Base-by-base conservation (phyloP, 1,140 invertebrate species). In the Drosophila suzukii region DNA sequence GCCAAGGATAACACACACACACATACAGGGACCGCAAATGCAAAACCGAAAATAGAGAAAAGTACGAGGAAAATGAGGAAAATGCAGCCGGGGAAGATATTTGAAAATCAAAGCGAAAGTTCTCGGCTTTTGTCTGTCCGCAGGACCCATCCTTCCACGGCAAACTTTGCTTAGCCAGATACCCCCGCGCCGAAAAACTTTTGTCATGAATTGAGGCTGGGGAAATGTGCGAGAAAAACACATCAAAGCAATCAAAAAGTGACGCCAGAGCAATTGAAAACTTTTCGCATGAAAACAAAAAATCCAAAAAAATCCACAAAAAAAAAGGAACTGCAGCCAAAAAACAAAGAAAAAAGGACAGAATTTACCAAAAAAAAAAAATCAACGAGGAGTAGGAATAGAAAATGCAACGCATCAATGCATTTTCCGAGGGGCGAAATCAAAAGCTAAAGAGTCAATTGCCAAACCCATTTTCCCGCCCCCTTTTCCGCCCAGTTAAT, bases 191-290 rank as follows among this genome's bases (percentile, higher is more conserved):
- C 80, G 68, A 83, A 84, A 89, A 89, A 89, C 84, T 89, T 88
- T 88, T 89, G 83, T 83, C 83, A 88, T 88, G 83, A 88, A 88
- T 88, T 83, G 84, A 88, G 83, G 84, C 76, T 88, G 67, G 84
- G 84, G 84, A 89, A 88, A 88, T 88, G 84, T 89, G 83, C 74
- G 83, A 90, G 83, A 82, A 90, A 90, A 91, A 85, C 83, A 78
- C 70, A 88, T 84, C 88, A 88, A 84, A 90, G 88, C 88, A 90
- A 90, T 90, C 88, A 90, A 90, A 90, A 90, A 90, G 88, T 90
- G 88, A 91, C 88, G 88, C 88, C 88, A 88, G 77, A 91, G 83
- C 88, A 90, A 90, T 90, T 91, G 88, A 90, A 91, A 90, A 90
- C 66, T 90, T 90, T 91, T 90, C 77, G 74, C 68, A 89, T 89